A percentile compares a stretch with the other conserved stretches of the same genome.
These are phyloP conservation scores for Emberiza fucata DNA, from an alignment of 2,113 vertebrate genomes.

Conservation along the genomic window DNA sequence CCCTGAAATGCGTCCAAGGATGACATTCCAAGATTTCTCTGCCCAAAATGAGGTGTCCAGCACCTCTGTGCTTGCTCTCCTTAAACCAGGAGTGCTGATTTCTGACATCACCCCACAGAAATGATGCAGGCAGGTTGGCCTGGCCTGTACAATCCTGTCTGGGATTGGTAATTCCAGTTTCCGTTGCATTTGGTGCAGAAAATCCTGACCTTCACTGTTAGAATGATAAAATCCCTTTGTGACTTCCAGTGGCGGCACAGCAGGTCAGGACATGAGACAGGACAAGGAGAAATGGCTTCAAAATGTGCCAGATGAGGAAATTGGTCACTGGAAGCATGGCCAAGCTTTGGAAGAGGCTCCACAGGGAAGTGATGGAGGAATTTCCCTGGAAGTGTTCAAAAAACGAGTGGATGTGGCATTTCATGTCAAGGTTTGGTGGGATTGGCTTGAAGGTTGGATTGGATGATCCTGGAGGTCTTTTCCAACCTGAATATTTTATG, in stretches of 20 bases:
- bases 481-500: neutral
- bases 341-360: neutral
- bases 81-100: neutral
- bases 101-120: rapidly evolving
- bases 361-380: neutral
- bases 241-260: neutral
- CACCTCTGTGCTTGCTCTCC: neutral
- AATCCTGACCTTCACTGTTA: rapidly evolving
- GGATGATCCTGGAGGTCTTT: neutral
- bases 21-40: neutral
- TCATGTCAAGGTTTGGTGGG: rapidly evolving
- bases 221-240: neutral
- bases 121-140: rapidly evolving
- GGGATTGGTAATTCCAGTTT: neutral
- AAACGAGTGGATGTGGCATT: neutral
- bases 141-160: neutral
- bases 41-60: neutral
- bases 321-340: neutral
- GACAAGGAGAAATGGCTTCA: neutral
- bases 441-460: neutral
- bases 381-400: neutral
- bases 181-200: neutral
- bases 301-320: neutral
- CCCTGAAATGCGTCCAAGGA: neutral
- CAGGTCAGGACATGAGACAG: rapidly evolving